Percentiles rank a stretch among this genome's conserved stretches.
These are phyloP conservation scores for Bufo gargarizans DNA, from an alignment of 2,113 vertebrate species.

Conservation along the genomic window DNA sequence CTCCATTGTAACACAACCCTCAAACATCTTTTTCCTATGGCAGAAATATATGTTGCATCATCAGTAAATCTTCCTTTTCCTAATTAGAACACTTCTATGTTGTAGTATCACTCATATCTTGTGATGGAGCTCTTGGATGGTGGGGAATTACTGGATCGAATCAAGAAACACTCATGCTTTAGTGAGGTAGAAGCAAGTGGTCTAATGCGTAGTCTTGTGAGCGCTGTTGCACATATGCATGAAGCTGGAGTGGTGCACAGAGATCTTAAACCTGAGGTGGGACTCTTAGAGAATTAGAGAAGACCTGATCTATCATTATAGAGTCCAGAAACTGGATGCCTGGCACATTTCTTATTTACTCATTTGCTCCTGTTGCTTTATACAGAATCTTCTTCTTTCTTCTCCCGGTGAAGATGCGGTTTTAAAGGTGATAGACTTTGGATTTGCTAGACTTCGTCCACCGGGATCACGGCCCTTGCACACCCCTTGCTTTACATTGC, in stretches of 20 bases:
- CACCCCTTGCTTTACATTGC: conserved; percentile 91
- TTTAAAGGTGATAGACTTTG: conserved; percentile 91
- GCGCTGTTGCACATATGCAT: conserved; percentile 90
- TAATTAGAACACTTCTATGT: background rate
- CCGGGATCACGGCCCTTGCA: conserved; percentile 86
- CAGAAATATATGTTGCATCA: background rate
- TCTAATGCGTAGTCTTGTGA: conserved; percentile 86
- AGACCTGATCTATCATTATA: background rate
- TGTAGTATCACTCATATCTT: conserved; percentile 86
- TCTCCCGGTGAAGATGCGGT: conserved; percentile 80
- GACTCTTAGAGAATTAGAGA: background rate
- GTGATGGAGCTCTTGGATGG: conserved; percentile 88
- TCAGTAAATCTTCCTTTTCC: background rate
- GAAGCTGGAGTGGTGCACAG: conserved; percentile 89
- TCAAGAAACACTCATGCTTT: conserved; percentile 87
- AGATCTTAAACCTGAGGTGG: conserved; percentile 91
- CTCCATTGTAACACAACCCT: background rate
- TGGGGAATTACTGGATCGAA: conserved; percentile 86
- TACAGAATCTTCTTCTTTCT: conserved; percentile 86
- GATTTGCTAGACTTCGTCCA: conserved; percentile 87
- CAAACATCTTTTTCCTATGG: background rate
- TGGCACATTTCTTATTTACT: background rate
- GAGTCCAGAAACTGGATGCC: background rate
- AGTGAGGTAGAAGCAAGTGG: conserved; percentile 89
- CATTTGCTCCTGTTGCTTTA: background rate